Conservation (phyloP, 2,888 invertebrate species). For the Buathra laborator region DNA sequence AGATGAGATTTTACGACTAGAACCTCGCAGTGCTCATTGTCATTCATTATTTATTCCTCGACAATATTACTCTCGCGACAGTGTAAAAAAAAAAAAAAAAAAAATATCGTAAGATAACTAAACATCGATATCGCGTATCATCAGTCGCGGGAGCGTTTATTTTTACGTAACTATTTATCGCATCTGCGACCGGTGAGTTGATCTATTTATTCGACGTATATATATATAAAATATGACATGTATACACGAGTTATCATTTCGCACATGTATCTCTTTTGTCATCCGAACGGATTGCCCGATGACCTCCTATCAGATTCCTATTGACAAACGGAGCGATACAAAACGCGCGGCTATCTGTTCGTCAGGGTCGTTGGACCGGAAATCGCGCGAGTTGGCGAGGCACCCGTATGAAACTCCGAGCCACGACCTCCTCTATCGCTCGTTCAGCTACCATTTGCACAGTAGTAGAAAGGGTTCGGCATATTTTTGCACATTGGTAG, state of each 20-base stretch:
- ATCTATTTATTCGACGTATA: no score
- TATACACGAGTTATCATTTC: neutral
- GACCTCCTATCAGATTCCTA: neutral
- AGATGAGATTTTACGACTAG: constrained; percentile 34
- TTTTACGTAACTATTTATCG: no score
- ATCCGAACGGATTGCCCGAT: neutral
- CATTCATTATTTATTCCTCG: constrained; percentile 12
- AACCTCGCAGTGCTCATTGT: constrained; percentile 9
- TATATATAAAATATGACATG: no score
- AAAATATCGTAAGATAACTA: no score
- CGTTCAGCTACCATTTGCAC: neutral
- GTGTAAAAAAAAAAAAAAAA: no score
- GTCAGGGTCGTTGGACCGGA: constrained; percentile 28
- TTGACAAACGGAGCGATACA: neutral
- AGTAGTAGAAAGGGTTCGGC: constrained; percentile 1
- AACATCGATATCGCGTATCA: no score
- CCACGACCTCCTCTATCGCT: constrained; percentile 20
- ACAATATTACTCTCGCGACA: no score
- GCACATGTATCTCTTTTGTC: neutral
- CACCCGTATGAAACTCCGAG: constrained; percentile 31
- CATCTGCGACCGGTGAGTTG: no score
- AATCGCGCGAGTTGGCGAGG: constrained; percentile 9
- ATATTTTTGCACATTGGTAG: constrained; percentile 18
- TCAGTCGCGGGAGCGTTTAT: no score
- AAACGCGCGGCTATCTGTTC: neutral